Percentiles rank a stretch among this genome's conserved stretches.
Evolutionary conservation across 2,113 vertebrate genomes (phyloP).

Genomic region (Candoia aspera): DNA sequence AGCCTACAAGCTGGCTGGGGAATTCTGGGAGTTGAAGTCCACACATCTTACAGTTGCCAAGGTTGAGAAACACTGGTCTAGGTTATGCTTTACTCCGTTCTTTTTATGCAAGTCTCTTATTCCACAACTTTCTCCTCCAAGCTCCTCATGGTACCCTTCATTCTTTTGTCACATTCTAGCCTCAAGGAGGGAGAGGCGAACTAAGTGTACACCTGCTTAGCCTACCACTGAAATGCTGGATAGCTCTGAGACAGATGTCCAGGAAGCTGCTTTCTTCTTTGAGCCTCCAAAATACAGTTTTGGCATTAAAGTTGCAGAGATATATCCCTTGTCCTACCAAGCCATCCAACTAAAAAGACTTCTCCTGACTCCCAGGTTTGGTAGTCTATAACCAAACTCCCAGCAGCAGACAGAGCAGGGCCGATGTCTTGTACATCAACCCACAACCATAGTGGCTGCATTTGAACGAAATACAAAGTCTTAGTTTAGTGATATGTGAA

Average conservation of each 20-base stretch:
- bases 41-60: background rate
- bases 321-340: background rate
- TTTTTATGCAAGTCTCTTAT: background rate
- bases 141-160: background rate
- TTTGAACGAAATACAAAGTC: background rate
- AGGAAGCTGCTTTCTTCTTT: background rate
- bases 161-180: background rate
- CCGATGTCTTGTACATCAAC: background rate
- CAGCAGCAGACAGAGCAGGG: background rate
- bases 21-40: no score
- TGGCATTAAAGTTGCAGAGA: background rate
- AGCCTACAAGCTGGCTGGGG: no score
- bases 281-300: background rate
- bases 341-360: background rate
- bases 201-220: background rate
- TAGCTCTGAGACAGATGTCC: background rate
- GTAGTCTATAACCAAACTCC: background rate
- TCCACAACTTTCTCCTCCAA: background rate
- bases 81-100: background rate
- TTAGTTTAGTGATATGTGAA: background rate
- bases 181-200: background rate
- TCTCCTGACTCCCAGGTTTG: background rate
- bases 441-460: background rate
- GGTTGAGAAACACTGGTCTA: background rate
- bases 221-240: background rate